Base-by-base conservation (phyloP, 1,140 invertebrate genomes). In the Teleogryllus occipitalis region DNA sequence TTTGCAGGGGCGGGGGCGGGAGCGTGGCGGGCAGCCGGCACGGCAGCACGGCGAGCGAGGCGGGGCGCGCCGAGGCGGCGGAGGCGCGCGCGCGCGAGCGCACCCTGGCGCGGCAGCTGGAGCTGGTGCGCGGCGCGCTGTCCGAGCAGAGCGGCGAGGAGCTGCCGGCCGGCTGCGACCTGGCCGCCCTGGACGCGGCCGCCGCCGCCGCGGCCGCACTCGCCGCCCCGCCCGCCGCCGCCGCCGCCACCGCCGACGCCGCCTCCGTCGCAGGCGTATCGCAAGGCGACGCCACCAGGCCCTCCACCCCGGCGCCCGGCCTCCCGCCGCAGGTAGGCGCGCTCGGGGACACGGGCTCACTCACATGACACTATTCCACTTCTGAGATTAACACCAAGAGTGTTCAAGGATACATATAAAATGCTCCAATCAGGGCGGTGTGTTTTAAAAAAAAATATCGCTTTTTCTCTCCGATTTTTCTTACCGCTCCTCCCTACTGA, bases 131-230 rank as follows among this genome's bases (percentile, higher is more conserved):
- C 81, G 89, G 91, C 54, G 93, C 95, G n/a, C 86, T 97, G 54
- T 93, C 93, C 80, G 92, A 95, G 84, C 88, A 96, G 8, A 95
- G 95, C 49, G 95, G 94, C 82, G 93, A 95, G 85, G 93, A 95
- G 86, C 90, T 94, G 74, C 95, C 95, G 47, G 91, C 91, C n/a
- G 95, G 93, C 75, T 94, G 94, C 84, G 94, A 96, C 82, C 84
- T 93, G 48, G 89, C 90, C 2, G 54, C 54, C 10, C 18, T 92
- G 81, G 91, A 92, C 83, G 87, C 78, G 14, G 27, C 78, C 18
- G 27, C 27, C 78, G 48, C 47, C 21, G 78, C 27, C 8, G 14
- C 10, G 0, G 46, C 74, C 21, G 74, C 46, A 6, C 10, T 0
- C 74, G 2, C 74, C 7, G 2, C 54, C 2, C 74, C 54, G 54